These are phyloP conservation scores for Ciconia nigra DNA, from an alignment of 2,797 vertebrate genomes.

Conservation along the genomic window DNA sequence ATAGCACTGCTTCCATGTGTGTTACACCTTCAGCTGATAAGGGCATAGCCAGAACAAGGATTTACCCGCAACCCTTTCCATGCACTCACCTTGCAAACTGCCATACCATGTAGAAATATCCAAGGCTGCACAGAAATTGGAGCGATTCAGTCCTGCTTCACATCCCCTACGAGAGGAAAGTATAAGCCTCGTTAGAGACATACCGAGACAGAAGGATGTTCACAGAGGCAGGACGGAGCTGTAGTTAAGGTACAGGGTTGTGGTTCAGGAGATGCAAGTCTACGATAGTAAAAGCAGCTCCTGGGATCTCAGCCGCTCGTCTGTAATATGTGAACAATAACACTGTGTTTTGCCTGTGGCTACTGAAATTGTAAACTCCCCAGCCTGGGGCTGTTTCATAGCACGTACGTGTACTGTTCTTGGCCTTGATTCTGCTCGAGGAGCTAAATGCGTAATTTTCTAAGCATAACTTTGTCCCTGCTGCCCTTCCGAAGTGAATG, in stretches of 20 bases:
- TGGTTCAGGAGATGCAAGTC: not conserved
- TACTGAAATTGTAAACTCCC: not conserved
- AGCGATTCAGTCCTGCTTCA: not conserved
- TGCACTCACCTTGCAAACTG: not conserved
- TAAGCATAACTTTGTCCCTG: not conserved
- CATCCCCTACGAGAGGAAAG: not conserved
- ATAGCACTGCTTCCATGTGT: not conserved
- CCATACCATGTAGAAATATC: rapidly evolving
- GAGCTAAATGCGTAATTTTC: not conserved
- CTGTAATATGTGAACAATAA: not conserved
- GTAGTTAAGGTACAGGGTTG: too few relatives aligned
- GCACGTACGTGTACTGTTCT: not conserved
- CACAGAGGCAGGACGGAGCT: not conserved
- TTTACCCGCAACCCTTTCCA: not conserved
- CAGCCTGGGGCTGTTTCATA: not conserved
- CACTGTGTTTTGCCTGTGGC: not conserved
- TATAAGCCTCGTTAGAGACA: rapidly evolving
- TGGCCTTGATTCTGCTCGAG: not conserved
- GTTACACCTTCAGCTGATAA: not conserved
- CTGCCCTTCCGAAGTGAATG: not conserved
- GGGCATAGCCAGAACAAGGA: not conserved
- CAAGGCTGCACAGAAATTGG: not conserved
- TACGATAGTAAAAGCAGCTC: not conserved
- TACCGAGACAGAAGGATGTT: rapidly evolving
- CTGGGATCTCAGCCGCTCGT: not conserved